A percentile compares a stretch with the other conserved stretches of the same genome.
Conservation (phyloP, 2,113 vertebrate genomes). For the Gorsachius goisagi region DNA sequence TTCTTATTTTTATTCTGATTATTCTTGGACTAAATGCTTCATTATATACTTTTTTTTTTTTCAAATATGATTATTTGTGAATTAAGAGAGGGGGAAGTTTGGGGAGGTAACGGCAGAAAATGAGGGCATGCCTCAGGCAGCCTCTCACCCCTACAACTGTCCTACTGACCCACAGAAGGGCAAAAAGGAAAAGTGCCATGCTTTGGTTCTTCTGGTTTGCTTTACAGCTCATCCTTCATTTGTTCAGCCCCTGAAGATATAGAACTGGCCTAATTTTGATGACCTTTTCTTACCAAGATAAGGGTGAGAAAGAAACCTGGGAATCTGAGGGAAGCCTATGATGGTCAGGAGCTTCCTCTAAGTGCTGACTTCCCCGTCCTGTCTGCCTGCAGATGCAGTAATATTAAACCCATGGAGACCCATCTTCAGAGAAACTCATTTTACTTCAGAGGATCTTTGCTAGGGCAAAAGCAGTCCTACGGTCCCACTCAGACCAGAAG, state of each 20-base stretch:
- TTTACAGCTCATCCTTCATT: neutral
- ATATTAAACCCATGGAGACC: neutral
- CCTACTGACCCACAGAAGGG: neutral
- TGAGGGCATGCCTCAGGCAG: neutral
- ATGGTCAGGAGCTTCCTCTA: neutral
- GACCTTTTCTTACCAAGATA: neutral
- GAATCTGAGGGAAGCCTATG: neutral
- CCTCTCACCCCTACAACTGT: neutral
- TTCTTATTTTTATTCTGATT: neutral
- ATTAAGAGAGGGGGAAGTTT: neutral
- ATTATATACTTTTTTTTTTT: neutral
- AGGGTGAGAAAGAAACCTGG: neutral
- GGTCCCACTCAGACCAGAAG: neutral
- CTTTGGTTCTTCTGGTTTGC: neutral
- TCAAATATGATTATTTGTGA: neutral
- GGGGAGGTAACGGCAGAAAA: neutral
- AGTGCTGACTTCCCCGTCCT: neutral
- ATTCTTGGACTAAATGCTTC: neutral
- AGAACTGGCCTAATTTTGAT: neutral
- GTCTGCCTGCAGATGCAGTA: neutral
- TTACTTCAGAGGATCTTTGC: neutral
- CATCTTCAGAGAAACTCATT: neutral
- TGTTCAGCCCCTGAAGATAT: neutral
- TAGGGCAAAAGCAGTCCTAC: neutral
- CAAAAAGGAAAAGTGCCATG: neutral